Evolutionary conservation across 2,888 invertebrate genomes (phyloP).

Genomic region (Tineola bisselliella): DNA sequence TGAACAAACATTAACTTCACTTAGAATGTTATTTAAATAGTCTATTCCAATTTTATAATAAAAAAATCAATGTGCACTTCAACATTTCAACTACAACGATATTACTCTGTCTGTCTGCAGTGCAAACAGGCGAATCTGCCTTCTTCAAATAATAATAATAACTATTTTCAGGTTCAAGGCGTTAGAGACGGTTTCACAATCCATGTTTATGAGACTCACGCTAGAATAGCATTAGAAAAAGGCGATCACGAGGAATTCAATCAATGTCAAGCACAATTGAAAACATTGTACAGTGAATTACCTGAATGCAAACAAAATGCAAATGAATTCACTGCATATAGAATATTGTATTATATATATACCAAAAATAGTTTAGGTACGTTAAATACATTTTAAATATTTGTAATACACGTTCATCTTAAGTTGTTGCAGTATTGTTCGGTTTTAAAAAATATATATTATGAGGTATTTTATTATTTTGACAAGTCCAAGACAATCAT

Average conservation of each 20-base stretch:
- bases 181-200: constrained; percentile 94
- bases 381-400: too few relatives aligned
- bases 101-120: too few relatives aligned
- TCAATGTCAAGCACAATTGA: constrained; percentile 98
- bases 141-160: constrained; percentile 7
- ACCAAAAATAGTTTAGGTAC: constrained; percentile 96
- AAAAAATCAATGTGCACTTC: too few relatives aligned
- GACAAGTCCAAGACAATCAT: too few relatives aligned
- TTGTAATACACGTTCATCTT: too few relatives aligned
- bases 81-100: background rate
- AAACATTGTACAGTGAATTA: constrained; percentile 89
- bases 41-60: too few relatives aligned
- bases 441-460: too few relatives aligned
- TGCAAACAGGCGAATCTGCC: too few relatives aligned
- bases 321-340: constrained; percentile 95
- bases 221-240: constrained; percentile 95
- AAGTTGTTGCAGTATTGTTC: too few relatives aligned
- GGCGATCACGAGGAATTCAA: constrained; percentile 99
- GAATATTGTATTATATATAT: constrained; percentile 96
- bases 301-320: constrained; percentile 75
- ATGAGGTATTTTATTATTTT: too few relatives aligned
- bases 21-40: too few relatives aligned
- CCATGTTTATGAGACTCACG: constrained; percentile 99
- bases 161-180: constrained; percentile 84
- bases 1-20: too few relatives aligned